These are phyloP conservation scores for Eueremaeus valkanovi DNA, from an alignment of 2,888 invertebrate species.

Conservation along the genomic window DNA sequence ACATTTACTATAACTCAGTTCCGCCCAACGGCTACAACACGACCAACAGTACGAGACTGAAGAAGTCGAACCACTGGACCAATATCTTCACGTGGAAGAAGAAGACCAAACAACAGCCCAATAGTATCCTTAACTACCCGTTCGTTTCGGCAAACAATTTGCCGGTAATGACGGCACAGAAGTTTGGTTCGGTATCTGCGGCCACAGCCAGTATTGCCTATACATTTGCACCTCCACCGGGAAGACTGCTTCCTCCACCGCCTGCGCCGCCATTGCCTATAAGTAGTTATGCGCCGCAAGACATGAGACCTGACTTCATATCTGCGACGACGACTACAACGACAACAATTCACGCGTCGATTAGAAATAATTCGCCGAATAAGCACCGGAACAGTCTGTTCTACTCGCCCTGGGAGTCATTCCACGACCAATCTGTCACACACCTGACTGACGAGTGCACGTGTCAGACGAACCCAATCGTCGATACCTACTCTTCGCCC, in stretches of 20 bases:
- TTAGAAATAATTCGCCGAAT: background rate
- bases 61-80: constrained; percentile 18
- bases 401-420: constrained; percentile 27
- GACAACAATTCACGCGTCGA: constrained; percentile 13
- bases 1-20: background rate
- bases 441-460: constrained; percentile 1
- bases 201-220: constrained; percentile 24
- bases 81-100: constrained; percentile 31
- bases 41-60: constrained; percentile 15
- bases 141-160: background rate
- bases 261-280: background rate
- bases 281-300: background rate
- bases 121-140: constrained; percentile 22
- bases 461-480: background rate
- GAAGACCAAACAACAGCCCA: background rate
- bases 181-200: constrained; percentile 12
- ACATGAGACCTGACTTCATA: background rate
- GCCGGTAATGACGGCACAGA: background rate
- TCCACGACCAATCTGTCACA: constrained; percentile 1
- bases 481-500: background rate
- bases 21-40: background rate
- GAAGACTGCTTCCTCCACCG: background rate
- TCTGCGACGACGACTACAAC: constrained; percentile 12
- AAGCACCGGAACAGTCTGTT: constrained; percentile 17
- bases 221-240: background rate